These are phyloP conservation scores for Fabriciana adippe DNA, from an alignment of 2,888 invertebrate species.

Conservation along the genomic window DNA sequence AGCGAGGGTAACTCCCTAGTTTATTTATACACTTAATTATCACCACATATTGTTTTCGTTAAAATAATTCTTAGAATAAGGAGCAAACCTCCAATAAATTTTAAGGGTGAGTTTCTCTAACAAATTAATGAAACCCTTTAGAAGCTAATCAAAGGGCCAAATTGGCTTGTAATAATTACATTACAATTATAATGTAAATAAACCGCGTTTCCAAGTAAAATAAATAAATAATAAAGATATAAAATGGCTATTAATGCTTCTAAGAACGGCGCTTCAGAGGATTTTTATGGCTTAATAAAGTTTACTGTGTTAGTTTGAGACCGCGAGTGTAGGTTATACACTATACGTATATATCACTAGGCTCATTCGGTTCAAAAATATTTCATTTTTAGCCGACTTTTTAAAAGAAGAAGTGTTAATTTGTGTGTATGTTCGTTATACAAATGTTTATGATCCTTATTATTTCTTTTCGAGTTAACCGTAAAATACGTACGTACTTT, in stretches of 20 bases:
- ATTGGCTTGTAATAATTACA: slow-evolving; percentile 44
- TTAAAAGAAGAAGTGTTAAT: too few relatives aligned
- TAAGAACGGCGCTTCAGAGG: slow-evolving; percentile 44
- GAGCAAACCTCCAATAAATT: slow-evolving; percentile 8
- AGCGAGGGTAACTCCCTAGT: too few relatives aligned
- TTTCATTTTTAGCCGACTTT: too few relatives aligned
- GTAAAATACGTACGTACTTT: too few relatives aligned
- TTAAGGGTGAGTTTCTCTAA: neutral
- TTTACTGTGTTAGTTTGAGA: slow-evolving; percentile 24
- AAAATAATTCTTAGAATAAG: neutral
- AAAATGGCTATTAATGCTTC: slow-evolving; percentile 50
- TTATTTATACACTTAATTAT: neutral
- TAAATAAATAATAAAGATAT: slow-evolving; percentile 52
- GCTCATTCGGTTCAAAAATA: neutral
- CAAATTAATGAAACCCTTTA: slow-evolving; percentile 9
- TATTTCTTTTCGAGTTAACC: too few relatives aligned
- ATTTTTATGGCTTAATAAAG: slow-evolving; percentile 32
- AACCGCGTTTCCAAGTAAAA: slow-evolving; percentile 50
- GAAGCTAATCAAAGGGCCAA: slow-evolving; percentile 18
- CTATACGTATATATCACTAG: neutral
- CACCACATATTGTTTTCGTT: neutral
- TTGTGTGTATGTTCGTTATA: too few relatives aligned
- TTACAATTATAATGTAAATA: slow-evolving; percentile 56
- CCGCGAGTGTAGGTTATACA: slow-evolving; percentile 15
- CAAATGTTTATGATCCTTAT: too few relatives aligned